Percentiles rank a stretch among this genome's conserved stretches.
Conservation (phyloP, 2,797 vertebrate species). For the Hybognathus amarus region DNA sequence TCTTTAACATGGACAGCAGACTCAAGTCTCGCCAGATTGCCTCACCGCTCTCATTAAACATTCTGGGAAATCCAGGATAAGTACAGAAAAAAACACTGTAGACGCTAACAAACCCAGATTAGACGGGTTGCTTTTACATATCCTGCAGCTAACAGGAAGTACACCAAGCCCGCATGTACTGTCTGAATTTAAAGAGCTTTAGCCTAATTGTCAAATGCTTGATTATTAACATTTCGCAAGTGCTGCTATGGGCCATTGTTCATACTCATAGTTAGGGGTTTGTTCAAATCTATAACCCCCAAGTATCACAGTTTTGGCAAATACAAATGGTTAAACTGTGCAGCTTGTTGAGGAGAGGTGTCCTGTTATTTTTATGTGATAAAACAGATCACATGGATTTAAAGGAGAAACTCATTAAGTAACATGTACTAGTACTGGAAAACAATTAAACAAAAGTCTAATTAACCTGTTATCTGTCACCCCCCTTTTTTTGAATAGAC, state of each 20-base stretch:
- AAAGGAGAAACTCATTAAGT: not conserved
- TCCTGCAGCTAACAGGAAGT: constrained; percentile 34
- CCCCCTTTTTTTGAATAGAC: too few species aligned
- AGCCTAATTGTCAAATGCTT: constrained; percentile 6
- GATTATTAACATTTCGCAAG: constrained; percentile 6
- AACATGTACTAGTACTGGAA: not conserved
- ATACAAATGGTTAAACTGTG: not conserved
- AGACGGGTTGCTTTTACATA: constrained; percentile 33
- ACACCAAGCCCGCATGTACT: not conserved
- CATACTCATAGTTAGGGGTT: not conserved
- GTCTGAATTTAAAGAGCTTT: constrained; percentile 26
- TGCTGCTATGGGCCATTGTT: not conserved
- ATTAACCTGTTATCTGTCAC: not conserved
- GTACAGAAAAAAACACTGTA: constrained; percentile 12
- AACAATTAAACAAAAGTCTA: not conserved
- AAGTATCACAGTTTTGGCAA: not conserved
- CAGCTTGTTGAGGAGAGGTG: not conserved
- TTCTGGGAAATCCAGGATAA: constrained; percentile 39
- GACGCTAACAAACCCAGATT: constrained; percentile 17
- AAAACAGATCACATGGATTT: not conserved
- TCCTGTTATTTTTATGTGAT: not conserved
- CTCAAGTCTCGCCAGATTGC: constrained; percentile 49
- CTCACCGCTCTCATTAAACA: constrained; percentile 42
- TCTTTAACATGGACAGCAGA: constrained; percentile 45
- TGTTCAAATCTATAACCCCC: not conserved